A percentile compares a stretch with the other conserved stretches of the same genome.
Conservation (phyloP, 1,140 invertebrate genomes). For the Drosophila ohnishii region DNA sequence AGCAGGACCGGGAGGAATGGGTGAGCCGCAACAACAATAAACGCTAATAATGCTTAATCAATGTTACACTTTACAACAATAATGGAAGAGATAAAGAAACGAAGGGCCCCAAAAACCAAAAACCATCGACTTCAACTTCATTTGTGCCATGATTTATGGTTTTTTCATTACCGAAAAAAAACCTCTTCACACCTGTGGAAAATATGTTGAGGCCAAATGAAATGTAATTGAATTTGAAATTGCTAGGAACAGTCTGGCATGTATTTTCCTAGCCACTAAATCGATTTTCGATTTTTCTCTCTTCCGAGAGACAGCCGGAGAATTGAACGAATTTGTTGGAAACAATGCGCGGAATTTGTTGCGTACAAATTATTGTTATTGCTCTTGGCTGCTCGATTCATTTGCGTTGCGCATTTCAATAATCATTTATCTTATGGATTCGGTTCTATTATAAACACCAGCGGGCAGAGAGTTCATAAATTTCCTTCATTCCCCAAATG, state of each 20-base stretch:
- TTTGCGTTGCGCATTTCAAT: conserved; percentile 59
- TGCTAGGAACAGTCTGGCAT: conserved; percentile 22
- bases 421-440: conserved; percentile 74
- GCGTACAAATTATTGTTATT: conserved; percentile 59
- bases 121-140: conserved; percentile 59
- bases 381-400: conserved; percentile 5
- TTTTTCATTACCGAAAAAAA: conserved; percentile 70
- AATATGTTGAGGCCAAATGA: conserved; percentile 55
- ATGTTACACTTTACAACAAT: conserved; percentile 81
- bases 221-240: conserved; percentile 70
- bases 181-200: conserved; percentile 75
- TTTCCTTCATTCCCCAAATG: conserved; percentile 45
- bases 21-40: conserved; percentile 70
- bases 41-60: conserved; percentile 81
- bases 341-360: conserved; percentile 78
- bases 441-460: conserved; percentile 61
- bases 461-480: conserved; percentile 51
- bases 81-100: conserved; percentile 31
- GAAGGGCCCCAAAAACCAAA: conserved; percentile 28
- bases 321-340: conserved; percentile 63
- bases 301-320: conserved; percentile 19
- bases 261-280: conserved; percentile 55
- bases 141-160: conserved; percentile 75
- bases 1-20: conserved; percentile 29
- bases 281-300: conserved; percentile 57